phyloP scores from a whole-genome alignment of 2,888 invertebrate genomes.

The Autographa gamma region DNA sequence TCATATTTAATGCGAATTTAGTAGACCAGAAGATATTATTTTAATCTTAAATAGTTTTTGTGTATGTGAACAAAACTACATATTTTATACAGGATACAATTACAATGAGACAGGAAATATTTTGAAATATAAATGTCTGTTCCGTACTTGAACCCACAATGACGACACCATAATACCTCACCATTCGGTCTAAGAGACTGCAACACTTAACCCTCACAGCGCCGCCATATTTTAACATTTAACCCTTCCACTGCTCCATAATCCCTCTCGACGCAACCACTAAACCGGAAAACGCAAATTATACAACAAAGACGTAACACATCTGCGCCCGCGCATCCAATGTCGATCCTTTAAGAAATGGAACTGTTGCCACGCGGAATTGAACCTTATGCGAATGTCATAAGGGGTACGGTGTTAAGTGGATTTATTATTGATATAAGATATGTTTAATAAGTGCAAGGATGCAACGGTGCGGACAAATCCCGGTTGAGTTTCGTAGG shows the following conservation, averaged over 20 bases:
- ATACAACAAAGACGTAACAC: conserved; percentile 87
- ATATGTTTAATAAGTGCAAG: conserved; percentile 86
- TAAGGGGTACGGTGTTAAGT: conserved; percentile 65
- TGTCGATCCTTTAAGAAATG: conserved; percentile 49
- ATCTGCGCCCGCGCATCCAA: conserved; percentile 80
- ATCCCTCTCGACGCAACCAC: conserved; percentile 83
- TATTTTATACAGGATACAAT: not conserved
- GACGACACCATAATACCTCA: conserved; percentile 26
- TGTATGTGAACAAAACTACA: not conserved
- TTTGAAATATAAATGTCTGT: not conserved
- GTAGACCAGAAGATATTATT: not conserved
- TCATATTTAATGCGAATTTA: not conserved
- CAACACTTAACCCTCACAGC: conserved; percentile 32
- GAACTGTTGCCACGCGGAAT: conserved; percentile 41
- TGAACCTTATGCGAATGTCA: conserved; percentile 51
- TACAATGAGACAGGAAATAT: not conserved
- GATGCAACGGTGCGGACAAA: conserved; percentile 80
- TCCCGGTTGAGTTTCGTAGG: conserved; percentile 75
- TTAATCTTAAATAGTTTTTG: too few species aligned
- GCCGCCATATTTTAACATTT: conserved; percentile 66
- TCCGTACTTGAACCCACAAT: not conserved
- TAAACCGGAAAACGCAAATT: conserved; percentile 88
- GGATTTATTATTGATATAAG: conserved; percentile 85
- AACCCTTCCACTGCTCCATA: conserved; percentile 69
- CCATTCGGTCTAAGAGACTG: conserved; percentile 17